These are phyloP conservation scores for Percopsis omiscomaycus DNA, from an alignment of 2,797 vertebrate species.

Conservation along the genomic window DNA sequence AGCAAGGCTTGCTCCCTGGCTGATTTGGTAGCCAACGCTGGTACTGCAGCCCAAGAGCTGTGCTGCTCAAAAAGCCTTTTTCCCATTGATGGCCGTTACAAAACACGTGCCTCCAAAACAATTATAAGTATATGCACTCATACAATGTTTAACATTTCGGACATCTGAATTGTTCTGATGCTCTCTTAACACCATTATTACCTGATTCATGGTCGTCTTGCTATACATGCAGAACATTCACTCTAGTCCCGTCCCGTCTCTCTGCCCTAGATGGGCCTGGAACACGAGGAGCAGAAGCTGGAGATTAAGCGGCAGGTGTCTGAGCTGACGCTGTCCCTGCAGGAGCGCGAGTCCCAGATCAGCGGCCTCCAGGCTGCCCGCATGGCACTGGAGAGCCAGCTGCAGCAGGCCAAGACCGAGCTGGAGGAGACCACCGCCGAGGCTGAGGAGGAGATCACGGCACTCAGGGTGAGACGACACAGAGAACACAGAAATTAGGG, in stretches of 20 bases:
- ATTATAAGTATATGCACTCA: too few relatives aligned
- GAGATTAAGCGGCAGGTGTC: slow-evolving; percentile 93
- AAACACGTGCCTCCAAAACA: too few relatives aligned
- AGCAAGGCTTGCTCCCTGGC: too few relatives aligned
- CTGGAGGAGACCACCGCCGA: slow-evolving; percentile 95
- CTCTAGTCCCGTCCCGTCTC: background rate
- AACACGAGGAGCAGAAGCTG: slow-evolving; percentile 93
- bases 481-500: too few relatives aligned
- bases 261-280: slow-evolving; percentile 83
- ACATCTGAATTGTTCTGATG: slow-evolving; percentile 18
- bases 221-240: slow-evolving; percentile 13
- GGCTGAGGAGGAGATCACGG: slow-evolving; percentile 96
- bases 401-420: slow-evolving; percentile 92
- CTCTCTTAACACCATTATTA: background rate
- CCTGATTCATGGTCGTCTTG: slow-evolving; percentile 3
- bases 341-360: slow-evolving; percentile 93
- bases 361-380: slow-evolving; percentile 87
- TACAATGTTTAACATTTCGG: background rate
- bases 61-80: too few relatives aligned
- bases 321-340: slow-evolving; percentile 89
- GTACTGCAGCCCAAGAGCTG: too few relatives aligned
- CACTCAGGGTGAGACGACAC: slow-evolving; percentile 87
- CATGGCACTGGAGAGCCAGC: slow-evolving; percentile 87
- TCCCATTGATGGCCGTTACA: too few relatives aligned
- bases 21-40: too few relatives aligned